These are phyloP conservation scores for Drosophila murphyi DNA, from an alignment of 1,140 invertebrate genomes.

Conservation along the genomic window DNA sequence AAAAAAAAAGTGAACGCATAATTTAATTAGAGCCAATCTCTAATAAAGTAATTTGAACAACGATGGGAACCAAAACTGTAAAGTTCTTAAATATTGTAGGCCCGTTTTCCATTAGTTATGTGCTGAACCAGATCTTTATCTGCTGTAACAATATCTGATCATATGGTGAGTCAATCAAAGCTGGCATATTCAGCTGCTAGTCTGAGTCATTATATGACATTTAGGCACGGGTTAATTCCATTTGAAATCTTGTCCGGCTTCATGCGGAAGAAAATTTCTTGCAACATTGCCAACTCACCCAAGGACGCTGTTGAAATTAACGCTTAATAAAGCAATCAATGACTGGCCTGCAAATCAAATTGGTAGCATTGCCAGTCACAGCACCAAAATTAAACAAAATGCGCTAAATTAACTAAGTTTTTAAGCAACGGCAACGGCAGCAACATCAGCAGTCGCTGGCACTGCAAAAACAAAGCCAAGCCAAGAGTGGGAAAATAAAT, in stretches of 20 bases:
- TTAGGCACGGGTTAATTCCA: conserved; percentile 21
- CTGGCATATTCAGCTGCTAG: no score
- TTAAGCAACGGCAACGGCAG: conserved; percentile 26
- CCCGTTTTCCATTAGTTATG: background rate
- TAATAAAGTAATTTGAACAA: conserved; percentile 5
- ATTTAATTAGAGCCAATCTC: conserved; percentile 58
- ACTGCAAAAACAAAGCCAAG: conserved; percentile 43
- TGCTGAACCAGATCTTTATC: background rate
- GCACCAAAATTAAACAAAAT: conserved; percentile 74
- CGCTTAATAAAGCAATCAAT: conserved; percentile 80
- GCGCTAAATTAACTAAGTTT: conserved; percentile 78
- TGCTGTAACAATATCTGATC: background rate
- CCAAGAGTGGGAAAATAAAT: conserved; percentile 78
- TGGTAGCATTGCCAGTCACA: conserved; percentile 53
- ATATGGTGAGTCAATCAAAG: conserved; percentile 1
- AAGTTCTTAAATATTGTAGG: background rate
- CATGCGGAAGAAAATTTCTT: conserved; percentile 58
- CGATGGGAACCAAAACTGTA: conserved; percentile 52
- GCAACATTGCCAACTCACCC: conserved; percentile 44
- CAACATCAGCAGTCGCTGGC: conserved; percentile 1
- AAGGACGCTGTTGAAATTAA: conserved; percentile 71
- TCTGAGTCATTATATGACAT: conserved; percentile 37
- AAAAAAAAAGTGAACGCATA: conserved; percentile 63
- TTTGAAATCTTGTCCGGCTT: conserved; percentile 1
- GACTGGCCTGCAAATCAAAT: conserved; percentile 75